These are phyloP conservation scores for Daubentonia madagascariensis DNA, from an alignment of 2,113 vertebrate genomes.

Conservation along the genomic window DNA sequence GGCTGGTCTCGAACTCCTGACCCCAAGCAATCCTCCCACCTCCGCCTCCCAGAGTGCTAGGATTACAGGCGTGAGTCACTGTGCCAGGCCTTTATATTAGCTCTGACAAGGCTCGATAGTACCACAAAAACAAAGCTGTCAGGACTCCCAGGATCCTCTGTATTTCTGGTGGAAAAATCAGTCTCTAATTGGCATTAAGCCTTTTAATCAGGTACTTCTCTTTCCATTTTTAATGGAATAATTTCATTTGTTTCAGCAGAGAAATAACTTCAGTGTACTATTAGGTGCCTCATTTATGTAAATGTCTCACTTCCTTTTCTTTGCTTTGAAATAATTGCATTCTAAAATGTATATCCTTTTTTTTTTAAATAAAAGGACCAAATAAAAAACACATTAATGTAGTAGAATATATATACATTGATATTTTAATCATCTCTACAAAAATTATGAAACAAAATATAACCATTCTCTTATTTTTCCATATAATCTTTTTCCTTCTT, in stretches of 20 bases:
- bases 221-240: neutral
- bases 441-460: neutral
- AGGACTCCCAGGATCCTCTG: neutral
- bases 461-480: neutral
- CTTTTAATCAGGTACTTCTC: neutral
- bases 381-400: neutral
- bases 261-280: conserved; percentile 24
- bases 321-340: neutral
- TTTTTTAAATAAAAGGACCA: neutral
- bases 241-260: conserved; percentile 43
- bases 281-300: neutral
- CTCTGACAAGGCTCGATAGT: neutral
- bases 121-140: neutral
- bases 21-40: no score
- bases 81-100: neutral
- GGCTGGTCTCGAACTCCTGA: no score
- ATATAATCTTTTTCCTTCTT: neutral
- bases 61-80: no score
- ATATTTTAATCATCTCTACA: neutral
- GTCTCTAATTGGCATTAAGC: neutral
- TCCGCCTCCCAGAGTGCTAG: no score
- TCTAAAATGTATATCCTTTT: neutral
- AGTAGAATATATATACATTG: neutral
- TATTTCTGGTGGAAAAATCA: conserved; percentile 24
- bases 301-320: conserved; percentile 21